These are phyloP conservation scores for Quadriops clusia DNA, from an alignment of 2,888 invertebrate genomes.

Conservation along the genomic window DNA sequence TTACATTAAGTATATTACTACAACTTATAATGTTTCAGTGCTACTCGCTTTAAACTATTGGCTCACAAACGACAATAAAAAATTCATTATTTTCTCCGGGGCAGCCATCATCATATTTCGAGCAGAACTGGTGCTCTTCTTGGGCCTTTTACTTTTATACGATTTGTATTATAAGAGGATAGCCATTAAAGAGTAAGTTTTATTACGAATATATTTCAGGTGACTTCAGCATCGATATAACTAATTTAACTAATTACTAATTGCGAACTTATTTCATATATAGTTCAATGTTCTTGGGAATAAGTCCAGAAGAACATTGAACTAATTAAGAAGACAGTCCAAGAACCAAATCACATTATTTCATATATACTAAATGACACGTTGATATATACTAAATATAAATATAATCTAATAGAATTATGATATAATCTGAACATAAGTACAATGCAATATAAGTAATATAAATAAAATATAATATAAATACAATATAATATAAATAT, in stretches of 20 bases:
- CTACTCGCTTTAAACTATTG: constrained; percentile 75
- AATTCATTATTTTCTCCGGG: constrained; percentile 75
- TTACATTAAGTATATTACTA: constrained; percentile 6
- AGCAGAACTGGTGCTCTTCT: constrained; percentile 74
- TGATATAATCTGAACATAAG: constrained; percentile 2
- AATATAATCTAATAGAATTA: not conserved
- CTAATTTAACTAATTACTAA: too few species aligned
- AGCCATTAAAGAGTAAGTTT: constrained; percentile 49
- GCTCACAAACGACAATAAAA: constrained; percentile 61
- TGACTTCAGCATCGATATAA: too few species aligned
- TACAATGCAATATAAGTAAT: not conserved
- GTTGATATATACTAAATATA: not conserved
- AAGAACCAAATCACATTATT: too few species aligned
- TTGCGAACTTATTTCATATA: too few species aligned
- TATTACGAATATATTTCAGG: too few species aligned
- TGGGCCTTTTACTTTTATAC: constrained; percentile 73
- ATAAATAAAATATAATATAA: not conserved
- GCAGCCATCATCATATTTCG: constrained; percentile 83
- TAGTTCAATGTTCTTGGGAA: too few species aligned
- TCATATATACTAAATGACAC: constrained; percentile 6
- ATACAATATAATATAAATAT: not conserved
- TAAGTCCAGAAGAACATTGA: too few species aligned
- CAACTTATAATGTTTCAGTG: too few species aligned
- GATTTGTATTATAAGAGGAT: constrained; percentile 65
- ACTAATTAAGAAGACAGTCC: too few species aligned